These are phyloP conservation scores for Andrena cerasifolii DNA, from an alignment of 1,140 invertebrate genomes.

Conservation along the genomic window DNA sequence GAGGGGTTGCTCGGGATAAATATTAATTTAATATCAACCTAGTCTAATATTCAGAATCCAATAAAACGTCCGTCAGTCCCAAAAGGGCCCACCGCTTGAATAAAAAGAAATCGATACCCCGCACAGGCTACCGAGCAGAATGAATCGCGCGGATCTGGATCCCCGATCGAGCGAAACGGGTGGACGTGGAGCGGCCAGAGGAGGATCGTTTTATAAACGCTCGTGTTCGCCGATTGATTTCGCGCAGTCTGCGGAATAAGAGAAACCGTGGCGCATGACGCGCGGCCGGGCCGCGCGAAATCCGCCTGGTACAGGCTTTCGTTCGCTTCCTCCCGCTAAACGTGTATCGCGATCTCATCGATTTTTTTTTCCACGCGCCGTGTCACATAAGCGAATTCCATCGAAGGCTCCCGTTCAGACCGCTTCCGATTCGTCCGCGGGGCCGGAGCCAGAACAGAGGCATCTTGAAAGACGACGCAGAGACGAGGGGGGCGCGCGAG, in stretches of 20 bases:
- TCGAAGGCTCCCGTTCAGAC: slow-evolving; percentile 19
- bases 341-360: slow-evolving; percentile 56
- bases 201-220: slow-evolving; percentile 2
- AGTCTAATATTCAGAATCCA: too few species aligned
- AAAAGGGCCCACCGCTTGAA: too few species aligned
- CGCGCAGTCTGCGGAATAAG: slow-evolving; percentile 9
- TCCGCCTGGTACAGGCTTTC: not conserved
- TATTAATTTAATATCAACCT: too few species aligned
- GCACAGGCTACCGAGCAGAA: too few species aligned
- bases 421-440: slow-evolving; percentile 44
- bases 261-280: not conserved
- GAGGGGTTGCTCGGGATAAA: too few species aligned
- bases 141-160: too few species aligned
- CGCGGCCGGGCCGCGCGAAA: slow-evolving; percentile 5
- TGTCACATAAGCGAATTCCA: slow-evolving; percentile 60
- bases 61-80: too few species aligned
- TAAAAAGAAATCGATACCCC: too few species aligned
- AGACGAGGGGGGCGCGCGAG: not conserved
- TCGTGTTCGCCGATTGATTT: slow-evolving; percentile 6
- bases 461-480: slow-evolving; percentile 56
- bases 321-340: not conserved
- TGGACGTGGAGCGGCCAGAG: too few species aligned
- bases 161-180: too few species aligned
- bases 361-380: slow-evolving; percentile 40
- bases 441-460: slow-evolving; percentile 12